These are phyloP conservation scores for Acanthosepion lycidas DNA, from an alignment of 2,888 invertebrate species.

Conservation along the genomic window DNA sequence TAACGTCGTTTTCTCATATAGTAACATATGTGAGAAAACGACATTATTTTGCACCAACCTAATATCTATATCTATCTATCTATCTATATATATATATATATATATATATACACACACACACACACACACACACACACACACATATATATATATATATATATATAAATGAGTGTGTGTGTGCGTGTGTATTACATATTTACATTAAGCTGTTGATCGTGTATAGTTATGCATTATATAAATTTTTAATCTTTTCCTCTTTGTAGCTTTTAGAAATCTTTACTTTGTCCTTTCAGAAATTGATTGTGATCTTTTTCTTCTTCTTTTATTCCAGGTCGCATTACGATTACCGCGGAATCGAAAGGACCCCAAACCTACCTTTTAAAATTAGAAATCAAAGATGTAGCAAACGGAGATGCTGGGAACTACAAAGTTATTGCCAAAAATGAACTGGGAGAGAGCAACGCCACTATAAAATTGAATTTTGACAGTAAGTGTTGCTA, in stretches of 20 bases:
- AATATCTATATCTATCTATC: too few relatives aligned
- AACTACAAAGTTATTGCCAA: slow-evolving; percentile 95
- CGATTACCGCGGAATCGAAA: slow-evolving; percentile 78
- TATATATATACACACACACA: too few relatives aligned
- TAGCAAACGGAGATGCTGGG: slow-evolving; percentile 85
- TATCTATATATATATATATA: too few relatives aligned
- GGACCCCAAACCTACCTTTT: slow-evolving; percentile 82
- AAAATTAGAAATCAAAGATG: slow-evolving; percentile 89
- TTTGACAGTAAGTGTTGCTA: slow-evolving; percentile 81
- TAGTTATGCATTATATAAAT: too few relatives aligned
- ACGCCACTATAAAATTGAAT: slow-evolving; percentile 95
- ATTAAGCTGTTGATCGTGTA: neutral
- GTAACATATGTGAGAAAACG: too few relatives aligned
- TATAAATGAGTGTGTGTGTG: too few relatives aligned
- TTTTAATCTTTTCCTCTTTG: too few relatives aligned
- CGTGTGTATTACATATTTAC: neutral
- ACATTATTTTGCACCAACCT: too few relatives aligned
- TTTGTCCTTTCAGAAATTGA: neutral
- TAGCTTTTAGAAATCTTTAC: too few relatives aligned
- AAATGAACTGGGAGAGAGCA: slow-evolving; percentile 94
- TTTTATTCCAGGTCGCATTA: slow-evolving; percentile 67
- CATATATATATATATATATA: too few relatives aligned
- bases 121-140: too few relatives aligned
- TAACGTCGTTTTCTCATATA: too few relatives aligned
- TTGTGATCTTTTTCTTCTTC: neutral